A percentile compares a stretch with the other conserved stretches of the same genome.
Conservation (phyloP, 1,140 invertebrate species). For the Drosophila azteca region DNA sequence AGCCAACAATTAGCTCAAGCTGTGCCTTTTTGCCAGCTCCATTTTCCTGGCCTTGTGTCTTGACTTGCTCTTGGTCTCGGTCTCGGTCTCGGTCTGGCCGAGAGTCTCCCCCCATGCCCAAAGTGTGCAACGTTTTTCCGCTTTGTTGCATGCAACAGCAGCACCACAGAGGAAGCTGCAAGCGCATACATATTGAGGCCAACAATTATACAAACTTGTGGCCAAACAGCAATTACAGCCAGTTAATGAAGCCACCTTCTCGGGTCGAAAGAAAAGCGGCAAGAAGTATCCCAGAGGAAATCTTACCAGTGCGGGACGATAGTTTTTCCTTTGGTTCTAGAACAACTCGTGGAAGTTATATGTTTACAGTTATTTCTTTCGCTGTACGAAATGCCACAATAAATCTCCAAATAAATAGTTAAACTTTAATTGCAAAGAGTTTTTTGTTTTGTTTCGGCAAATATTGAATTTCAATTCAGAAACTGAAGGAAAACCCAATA, state of each 20-base stretch:
- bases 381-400: too few species aligned
- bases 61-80: neutral
- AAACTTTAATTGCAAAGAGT: constrained; percentile 33
- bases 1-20: constrained; percentile 66
- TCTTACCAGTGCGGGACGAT: too few species aligned
- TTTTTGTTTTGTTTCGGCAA: constrained; percentile 11
- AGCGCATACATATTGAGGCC: constrained; percentile 49
- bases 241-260: constrained; percentile 62
- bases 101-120: neutral
- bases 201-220: constrained; percentile 61
- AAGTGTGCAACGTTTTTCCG: constrained; percentile 60
- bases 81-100: constrained; percentile 21
- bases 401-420: neutral
- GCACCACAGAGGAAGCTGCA: constrained; percentile 35
- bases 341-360: too few species aligned
- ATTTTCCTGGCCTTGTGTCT: constrained; percentile 26
- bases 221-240: constrained; percentile 61
- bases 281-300: neutral
- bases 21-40: constrained; percentile 45
- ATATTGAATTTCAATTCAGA: constrained; percentile 37
- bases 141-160: constrained; percentile 64
- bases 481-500: constrained; percentile 28
- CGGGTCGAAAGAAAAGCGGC: constrained; percentile 2
- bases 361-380: too few species aligned
- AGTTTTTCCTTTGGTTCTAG: neutral